A percentile compares a stretch with the other conserved stretches of the same genome.
Conservation (phyloP, 2,797 vertebrate genomes). For the Dromococcyx pavoninus region DNA sequence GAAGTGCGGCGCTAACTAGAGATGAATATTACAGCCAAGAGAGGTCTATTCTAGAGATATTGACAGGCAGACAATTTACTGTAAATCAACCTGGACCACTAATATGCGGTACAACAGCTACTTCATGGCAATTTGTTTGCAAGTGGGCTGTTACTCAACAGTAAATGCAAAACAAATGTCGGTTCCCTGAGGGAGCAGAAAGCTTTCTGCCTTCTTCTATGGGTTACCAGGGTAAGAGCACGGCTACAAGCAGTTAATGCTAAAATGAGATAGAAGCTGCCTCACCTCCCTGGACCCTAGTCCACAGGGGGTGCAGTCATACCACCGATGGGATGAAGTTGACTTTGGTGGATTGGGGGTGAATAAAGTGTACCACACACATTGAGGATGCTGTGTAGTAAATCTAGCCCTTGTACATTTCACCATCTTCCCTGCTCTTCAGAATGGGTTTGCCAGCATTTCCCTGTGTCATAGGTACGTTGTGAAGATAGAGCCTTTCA, state of each 20-base stretch:
- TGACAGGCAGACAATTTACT: slow-evolving; percentile 13
- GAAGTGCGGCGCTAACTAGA: background rate
- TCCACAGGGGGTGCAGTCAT: background rate
- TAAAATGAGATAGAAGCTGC: background rate
- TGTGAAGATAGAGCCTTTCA: background rate
- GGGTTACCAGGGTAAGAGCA: background rate
- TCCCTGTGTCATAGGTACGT: background rate
- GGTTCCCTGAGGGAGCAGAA: background rate
- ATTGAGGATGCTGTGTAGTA: background rate
- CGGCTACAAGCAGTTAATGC: background rate
- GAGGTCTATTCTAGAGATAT: background rate
- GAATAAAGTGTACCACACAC: background rate
- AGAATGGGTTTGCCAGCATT: background rate
- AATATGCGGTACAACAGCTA: background rate
- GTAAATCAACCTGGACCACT: slow-evolving; percentile 11
- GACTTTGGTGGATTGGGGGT: background rate
- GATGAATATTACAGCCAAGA: background rate
- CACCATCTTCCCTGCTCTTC: background rate
- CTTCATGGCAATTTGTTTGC: slow-evolving; percentile 26
- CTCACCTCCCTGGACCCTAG: background rate
- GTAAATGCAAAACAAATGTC: background rate
- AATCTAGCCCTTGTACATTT: background rate
- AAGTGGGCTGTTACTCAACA: slow-evolving; percentile 1
- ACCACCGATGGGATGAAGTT: background rate
- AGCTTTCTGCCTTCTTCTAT: background rate